phyloP scores from a whole-genome alignment of 1,140 invertebrate species.

The Meteorus sp. region DNA sequence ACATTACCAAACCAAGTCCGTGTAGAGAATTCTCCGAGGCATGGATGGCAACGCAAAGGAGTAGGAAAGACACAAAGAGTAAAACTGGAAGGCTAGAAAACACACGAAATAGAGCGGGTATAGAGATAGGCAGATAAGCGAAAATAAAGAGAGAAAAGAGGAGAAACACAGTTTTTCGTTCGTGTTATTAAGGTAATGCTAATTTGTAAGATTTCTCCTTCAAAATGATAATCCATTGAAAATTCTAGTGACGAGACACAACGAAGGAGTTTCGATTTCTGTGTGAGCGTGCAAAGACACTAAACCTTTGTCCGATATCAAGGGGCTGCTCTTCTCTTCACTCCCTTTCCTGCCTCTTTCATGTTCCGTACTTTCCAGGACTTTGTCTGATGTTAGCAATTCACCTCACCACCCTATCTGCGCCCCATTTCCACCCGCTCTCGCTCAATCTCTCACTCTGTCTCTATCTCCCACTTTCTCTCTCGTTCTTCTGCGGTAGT shows the following conservation, averaged over 20 bases:
- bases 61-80: constrained; percentile 11
- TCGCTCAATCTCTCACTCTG: too few relatives aligned
- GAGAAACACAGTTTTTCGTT: background rate
- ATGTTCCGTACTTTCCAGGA: constrained; percentile 27
- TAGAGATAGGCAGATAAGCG: too few relatives aligned
- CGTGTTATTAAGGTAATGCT: background rate
- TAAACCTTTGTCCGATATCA: constrained; percentile 10
- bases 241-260: background rate
- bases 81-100: too few relatives aligned
- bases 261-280: background rate
- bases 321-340: constrained; percentile 2
- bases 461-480: constrained; percentile 8
- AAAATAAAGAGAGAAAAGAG: background rate
- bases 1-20: constrained; percentile 23
- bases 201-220: constrained; percentile 2
- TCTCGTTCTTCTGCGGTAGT: background rate
- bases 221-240: background rate
- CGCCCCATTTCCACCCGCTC: too few relatives aligned
- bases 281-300: background rate
- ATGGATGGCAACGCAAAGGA: constrained; percentile 23
- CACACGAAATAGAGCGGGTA: too few relatives aligned
- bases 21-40: constrained; percentile 28
- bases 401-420: too few relatives aligned
- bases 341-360: constrained; percentile 19
- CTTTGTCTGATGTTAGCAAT: constrained; percentile 24